Evolutionary conservation across 2,113 vertebrate species (phyloP).

Genomic region (Scomber scombrus): DNA sequence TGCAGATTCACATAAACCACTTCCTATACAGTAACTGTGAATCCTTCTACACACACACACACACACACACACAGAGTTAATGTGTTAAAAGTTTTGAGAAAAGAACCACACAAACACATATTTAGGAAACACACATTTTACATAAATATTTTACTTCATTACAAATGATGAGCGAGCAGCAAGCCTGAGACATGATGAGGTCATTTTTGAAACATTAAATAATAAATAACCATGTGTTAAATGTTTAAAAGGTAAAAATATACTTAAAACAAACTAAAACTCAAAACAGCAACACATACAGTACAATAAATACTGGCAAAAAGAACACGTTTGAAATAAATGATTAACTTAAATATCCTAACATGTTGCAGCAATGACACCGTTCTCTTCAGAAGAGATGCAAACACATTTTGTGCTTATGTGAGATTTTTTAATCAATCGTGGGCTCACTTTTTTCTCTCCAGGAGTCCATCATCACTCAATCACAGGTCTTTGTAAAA

Average conservation of each 20-base stretch:
- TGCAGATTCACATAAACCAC: constrained; percentile 74
- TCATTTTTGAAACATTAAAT: constrained; percentile 1
- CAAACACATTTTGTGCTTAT: background rate
- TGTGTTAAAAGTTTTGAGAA: background rate
- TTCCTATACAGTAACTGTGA: constrained; percentile 69
- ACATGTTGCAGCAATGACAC: constrained; percentile 8
- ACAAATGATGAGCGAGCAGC: constrained; percentile 28
- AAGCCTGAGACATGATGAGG: background rate
- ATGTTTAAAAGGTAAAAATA: constrained; percentile 13
- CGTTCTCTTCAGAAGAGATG: constrained; percentile 2
- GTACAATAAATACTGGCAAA: constrained; percentile 68
- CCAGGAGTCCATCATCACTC: constrained; percentile 15
- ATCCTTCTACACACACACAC: constrained; percentile 50
- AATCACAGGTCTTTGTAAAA: constrained; percentile 86
- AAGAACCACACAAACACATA: constrained; percentile 15
- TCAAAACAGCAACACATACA: constrained; percentile 31
- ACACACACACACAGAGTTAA: constrained; percentile 1
- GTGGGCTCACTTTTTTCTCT: background rate
- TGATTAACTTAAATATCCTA: constrained; percentile 28
- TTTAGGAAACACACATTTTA: constrained; percentile 40
- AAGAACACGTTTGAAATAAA: constrained; percentile 55
- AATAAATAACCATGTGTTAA: background rate
- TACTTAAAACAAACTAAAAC: constrained; percentile 7
- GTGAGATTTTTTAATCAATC: background rate
- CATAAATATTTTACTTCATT: constrained; percentile 44